Base-by-base conservation (phyloP, 2,113 vertebrate species). In the Gulo gulo region DNA sequence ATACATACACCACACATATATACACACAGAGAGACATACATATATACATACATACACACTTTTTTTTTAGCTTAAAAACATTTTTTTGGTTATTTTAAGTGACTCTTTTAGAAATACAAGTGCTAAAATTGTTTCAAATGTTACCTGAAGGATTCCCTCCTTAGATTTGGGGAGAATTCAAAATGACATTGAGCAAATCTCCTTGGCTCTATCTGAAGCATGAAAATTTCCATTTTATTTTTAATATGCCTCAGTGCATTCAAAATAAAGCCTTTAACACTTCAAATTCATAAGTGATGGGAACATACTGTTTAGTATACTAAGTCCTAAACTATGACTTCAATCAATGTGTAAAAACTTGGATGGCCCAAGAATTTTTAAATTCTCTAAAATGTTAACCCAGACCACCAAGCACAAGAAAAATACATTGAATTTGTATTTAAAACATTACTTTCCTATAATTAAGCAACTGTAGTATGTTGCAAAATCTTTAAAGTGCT, bases 251-350 rank as follows among this genome's bases (percentile, higher is more conserved):
- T 88, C 57, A 83, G 20, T 96, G 29, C 20, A 67, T 95, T 92
- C 47, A 81, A 91, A 95, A 83, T 93, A 97, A 97, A 96, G 24
- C 39, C 15, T 47, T 91, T 95, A 89, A 79, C 34, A 87, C 93
- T 95, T 76, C 31, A 92, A 97, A 94, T 63, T n/a, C 34, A 34
- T 20, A 63, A 42, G 39, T 42, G 23, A 63, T 47, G 23, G 39
- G 11, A 94, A 87, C 42, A 92, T 6, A 61, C 9, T 92, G 1
- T 65, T 83, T 65, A 55, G 39, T 71, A 78, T 24, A 69, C 39
- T 91, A 52, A 86, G 18, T 73, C 39, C n/a, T 15, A 90, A 90
- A 89, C 16, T 42, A 31, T 81, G 24, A 45, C 91, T 93, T 79
- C 31, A 88, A 36, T 52, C 52, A 92, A 13, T 71, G 16, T 36